These are phyloP conservation scores for Autographa gamma DNA, from an alignment of 2,888 invertebrate species.

Conservation along the genomic window DNA sequence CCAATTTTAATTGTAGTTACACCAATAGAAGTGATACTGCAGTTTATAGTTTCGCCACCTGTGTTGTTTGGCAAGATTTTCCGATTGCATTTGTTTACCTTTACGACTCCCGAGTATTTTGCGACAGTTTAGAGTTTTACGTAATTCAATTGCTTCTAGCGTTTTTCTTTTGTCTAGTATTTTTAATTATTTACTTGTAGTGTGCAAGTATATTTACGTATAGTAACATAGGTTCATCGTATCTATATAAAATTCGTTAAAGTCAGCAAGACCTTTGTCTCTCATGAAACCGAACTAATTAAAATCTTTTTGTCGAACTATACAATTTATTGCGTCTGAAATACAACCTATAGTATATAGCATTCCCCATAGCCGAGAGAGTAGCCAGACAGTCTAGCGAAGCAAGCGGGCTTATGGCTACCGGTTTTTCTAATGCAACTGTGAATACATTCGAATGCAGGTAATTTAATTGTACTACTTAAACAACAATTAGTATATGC, in stretches of 20 bases:
- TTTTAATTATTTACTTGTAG: no score
- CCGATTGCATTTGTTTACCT: not conserved
- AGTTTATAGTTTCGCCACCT: slow-evolving; percentile 1
- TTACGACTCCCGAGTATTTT: not conserved
- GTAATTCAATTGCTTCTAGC: not conserved
- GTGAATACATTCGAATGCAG: not conserved
- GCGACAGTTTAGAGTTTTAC: not conserved
- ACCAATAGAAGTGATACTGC: not conserved
- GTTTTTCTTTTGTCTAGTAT: no score
- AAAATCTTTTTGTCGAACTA: slow-evolving; percentile 53
- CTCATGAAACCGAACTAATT: not conserved
- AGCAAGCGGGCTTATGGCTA: slow-evolving; percentile 54
- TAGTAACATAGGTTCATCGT: no score
- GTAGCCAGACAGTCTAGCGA: slow-evolving; percentile 72
- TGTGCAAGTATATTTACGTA: no score
- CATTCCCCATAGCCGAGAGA: slow-evolving; percentile 36
- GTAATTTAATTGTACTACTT: not conserved
- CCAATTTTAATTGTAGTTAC: slow-evolving; percentile 1
- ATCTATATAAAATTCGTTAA: no score
- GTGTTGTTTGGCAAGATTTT: not conserved
- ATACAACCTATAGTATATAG: slow-evolving; percentile 36
- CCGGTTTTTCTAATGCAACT: not conserved
- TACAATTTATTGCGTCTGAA: slow-evolving; percentile 51
- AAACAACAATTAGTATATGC: no score
- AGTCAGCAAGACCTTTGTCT: not conserved